phyloP scores from a whole-genome alignment of 64 coral and sea anemone species.

The Stichodactyla helianthus region DNA sequence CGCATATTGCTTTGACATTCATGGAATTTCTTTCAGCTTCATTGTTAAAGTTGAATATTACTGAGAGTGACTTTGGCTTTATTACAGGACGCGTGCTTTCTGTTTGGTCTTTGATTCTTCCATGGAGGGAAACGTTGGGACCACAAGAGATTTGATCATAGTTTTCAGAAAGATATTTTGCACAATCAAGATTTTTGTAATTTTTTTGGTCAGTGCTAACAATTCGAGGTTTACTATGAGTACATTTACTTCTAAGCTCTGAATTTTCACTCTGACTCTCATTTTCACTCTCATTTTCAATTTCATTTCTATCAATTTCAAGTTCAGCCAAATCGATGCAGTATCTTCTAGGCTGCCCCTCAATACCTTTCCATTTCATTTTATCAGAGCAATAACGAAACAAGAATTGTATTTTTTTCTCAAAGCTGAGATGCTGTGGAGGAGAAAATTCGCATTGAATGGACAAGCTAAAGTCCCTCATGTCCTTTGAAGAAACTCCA shows the following conservation, averaged over 20 bases:
- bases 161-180: not conserved
- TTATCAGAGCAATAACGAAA: not conserved
- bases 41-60: conserved; percentile 3
- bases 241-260: not conserved
- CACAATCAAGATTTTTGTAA: not conserved
- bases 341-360: conserved; percentile 8
- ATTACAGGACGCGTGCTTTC: too few relatives aligned
- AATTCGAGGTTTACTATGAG: not conserved
- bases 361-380: not conserved
- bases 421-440: not conserved
- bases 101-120: too few relatives aligned
- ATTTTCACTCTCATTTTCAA: not conserved
- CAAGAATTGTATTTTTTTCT: not conserved
- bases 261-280: too few relatives aligned
- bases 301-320: not conserved
- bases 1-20: not conserved
- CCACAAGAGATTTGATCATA: not conserved
- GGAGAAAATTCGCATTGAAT: not conserved
- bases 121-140: not conserved
- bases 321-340: not conserved
- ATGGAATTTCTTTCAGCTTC: not conserved
- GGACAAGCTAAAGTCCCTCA: not conserved
- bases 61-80: not conserved
- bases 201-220: not conserved
- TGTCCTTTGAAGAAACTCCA: not conserved